A percentile compares a stretch with the other conserved stretches of the same genome.
Conservation (phyloP, 64 coral and sea anemone genomes). For the Dendrophyllia cribrosa region DNA sequence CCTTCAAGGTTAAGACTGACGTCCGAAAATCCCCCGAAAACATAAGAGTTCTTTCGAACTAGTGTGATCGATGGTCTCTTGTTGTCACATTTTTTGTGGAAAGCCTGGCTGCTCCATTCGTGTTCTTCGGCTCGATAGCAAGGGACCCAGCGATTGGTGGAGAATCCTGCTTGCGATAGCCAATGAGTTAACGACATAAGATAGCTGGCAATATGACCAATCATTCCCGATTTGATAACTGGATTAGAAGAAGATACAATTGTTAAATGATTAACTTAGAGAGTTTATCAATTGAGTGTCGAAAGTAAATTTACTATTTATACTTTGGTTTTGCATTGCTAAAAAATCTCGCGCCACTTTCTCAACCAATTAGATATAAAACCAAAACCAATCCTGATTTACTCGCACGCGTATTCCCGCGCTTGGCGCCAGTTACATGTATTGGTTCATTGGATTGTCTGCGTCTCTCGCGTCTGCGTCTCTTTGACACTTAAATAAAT, state of each 20-base stretch:
- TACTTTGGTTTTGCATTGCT: no score
- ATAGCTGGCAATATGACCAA: constrained; percentile 5
- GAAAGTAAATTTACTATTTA: no score
- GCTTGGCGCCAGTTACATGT: no score
- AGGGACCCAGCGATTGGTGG: background rate
- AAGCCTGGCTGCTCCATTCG: constrained; percentile 33
- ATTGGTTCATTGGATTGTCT: no score
- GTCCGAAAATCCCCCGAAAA: constrained; percentile 68
- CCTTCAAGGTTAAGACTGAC: background rate
- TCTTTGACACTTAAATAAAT: no score
- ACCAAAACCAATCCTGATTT: no score
- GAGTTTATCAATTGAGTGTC: no score
- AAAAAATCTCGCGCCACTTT: no score
- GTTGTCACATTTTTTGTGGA: constrained; percentile 32
- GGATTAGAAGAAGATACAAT: background rate
- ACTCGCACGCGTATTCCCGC: no score
- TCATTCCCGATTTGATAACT: constrained; percentile 41
- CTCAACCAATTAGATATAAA: no score
- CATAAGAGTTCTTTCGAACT: background rate
- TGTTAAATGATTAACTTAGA: no score
- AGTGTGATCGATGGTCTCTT: constrained; percentile 47
- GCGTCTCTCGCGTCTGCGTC: no score
- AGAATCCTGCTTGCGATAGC: constrained; percentile 43
- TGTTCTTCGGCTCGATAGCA: constrained; percentile 50
- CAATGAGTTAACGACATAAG: background rate